phyloP scores from a whole-genome alignment of 2,113 vertebrate species.

The Steatornis caripensis region DNA sequence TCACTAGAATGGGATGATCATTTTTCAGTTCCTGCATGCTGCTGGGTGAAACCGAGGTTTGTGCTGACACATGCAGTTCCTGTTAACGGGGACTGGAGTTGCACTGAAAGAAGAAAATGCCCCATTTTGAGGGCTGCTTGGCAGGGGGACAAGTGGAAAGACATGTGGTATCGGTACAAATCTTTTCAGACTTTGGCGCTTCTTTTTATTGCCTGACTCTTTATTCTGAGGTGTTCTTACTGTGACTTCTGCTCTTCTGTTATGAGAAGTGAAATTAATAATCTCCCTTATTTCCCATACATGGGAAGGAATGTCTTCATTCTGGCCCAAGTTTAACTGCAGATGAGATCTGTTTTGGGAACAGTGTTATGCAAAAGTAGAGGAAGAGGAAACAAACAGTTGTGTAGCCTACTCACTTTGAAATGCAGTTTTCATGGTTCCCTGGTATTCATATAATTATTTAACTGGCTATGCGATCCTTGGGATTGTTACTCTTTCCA shows the following conservation, averaged over 20 bases:
- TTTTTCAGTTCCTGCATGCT: conserved; percentile 4
- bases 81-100: not conserved
- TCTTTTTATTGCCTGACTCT: not conserved
- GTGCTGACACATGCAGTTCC: conserved; percentile 14
- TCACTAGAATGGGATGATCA: not conserved
- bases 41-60: not conserved
- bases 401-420: not conserved
- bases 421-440: not conserved
- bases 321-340: not conserved
- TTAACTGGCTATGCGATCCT: not conserved
- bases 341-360: conserved; percentile 20
- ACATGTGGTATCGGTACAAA: not conserved
- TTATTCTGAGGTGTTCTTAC: not conserved
- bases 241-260: not conserved
- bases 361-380: not conserved
- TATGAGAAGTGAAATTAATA: not conserved
- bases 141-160: not conserved
- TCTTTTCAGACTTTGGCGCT: not conserved
- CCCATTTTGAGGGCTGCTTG: not conserved
- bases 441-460: not conserved
- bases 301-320: conserved; percentile 2
- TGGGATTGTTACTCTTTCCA: not conserved
- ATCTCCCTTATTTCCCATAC: not conserved
- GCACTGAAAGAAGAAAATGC: not conserved
- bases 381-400: not conserved